Evolutionary conservation across 1,140 invertebrate genomes (phyloP).

Genomic region (Trichoplusia ni): DNA sequence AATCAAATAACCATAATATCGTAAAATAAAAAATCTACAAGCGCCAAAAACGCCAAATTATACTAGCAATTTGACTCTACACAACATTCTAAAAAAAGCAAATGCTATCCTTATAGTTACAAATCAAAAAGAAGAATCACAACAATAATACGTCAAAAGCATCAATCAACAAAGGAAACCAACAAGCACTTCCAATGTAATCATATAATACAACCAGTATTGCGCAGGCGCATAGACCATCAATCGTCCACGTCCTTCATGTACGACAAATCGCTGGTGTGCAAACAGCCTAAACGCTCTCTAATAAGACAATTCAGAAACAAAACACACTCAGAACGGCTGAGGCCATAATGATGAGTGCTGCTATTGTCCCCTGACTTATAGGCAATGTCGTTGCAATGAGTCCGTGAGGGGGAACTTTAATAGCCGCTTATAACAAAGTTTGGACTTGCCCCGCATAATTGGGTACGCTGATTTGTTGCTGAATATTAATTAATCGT

Average conservation of each 20-base stretch:
- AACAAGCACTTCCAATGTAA: too few species aligned
- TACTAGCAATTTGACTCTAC: too few species aligned
- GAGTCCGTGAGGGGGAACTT: constrained; percentile 49
- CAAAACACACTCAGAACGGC: constrained; percentile 43
- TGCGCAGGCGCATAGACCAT: neutral
- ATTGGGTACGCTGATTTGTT: constrained; percentile 54
- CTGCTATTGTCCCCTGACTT: constrained; percentile 64
- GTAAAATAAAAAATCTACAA: too few species aligned
- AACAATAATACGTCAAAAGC: neutral
- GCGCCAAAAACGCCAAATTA: too few species aligned
- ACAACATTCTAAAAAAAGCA: too few species aligned
- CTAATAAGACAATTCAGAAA: constrained; percentile 73
- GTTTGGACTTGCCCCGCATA: constrained; percentile 53
- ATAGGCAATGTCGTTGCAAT: constrained; percentile 53
- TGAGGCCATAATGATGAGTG: constrained; percentile 69
- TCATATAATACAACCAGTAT: too few species aligned
- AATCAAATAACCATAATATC: too few species aligned
- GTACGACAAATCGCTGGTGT: constrained; percentile 24
- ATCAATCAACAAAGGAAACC: neutral
- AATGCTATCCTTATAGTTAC: too few species aligned
- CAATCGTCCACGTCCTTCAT: neutral
- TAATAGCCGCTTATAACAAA: constrained; percentile 57
- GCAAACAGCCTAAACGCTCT: constrained; percentile 38
- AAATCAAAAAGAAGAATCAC: neutral
- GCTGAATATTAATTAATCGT: constrained; percentile 54